Evolutionary conservation across 2,797 vertebrate genomes (phyloP).

Genomic region (Cossypha polioptera): DNA sequence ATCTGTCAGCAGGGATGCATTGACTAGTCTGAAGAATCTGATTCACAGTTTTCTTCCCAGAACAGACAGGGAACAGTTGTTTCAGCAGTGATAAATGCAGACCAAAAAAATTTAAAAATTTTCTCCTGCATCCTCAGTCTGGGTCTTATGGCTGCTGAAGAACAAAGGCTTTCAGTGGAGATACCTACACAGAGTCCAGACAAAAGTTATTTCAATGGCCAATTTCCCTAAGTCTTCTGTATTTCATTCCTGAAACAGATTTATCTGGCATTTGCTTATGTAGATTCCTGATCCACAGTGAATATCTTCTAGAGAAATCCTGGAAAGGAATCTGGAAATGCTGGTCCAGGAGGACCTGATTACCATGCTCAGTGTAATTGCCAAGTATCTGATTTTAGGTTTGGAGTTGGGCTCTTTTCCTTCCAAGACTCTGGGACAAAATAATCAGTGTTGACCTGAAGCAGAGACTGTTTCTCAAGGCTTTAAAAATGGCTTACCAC

Average conservation of each 20-base stretch:
- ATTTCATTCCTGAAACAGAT: not conserved
- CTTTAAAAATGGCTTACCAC: not conserved
- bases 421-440: not conserved
- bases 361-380: not conserved
- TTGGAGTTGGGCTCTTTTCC: not conserved
- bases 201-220: not conserved
- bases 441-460: not conserved
- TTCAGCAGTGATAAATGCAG: not conserved
- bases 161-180: not conserved
- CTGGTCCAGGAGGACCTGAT: not conserved
- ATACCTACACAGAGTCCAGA: not conserved
- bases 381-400: not conserved
- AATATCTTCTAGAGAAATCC: not conserved
- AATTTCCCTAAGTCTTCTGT: not conserved
- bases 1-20: not conserved
- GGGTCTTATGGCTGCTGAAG: not conserved
- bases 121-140: not conserved
- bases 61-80: not conserved
- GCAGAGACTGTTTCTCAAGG: not conserved
- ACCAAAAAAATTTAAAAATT: not conserved
- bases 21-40: not conserved
- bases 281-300: not conserved
- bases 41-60: not conserved
- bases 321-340: not conserved
- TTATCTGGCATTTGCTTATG: not conserved